phyloP scores from a whole-genome alignment of 1,140 invertebrate species.

The Conus betulinus region DNA sequence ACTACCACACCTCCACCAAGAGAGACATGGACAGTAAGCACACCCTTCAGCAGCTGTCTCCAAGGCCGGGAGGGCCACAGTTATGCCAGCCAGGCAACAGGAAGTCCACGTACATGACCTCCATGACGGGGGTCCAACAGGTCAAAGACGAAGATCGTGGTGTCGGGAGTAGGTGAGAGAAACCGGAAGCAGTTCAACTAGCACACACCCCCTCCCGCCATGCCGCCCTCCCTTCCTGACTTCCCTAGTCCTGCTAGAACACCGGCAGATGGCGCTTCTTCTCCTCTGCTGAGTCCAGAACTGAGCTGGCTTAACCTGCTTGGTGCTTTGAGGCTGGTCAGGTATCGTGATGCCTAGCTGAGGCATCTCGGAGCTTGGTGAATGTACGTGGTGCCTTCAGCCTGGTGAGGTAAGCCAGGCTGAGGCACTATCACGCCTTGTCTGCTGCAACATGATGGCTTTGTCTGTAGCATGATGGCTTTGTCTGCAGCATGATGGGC shows the following conservation, averaged over 20 bases:
- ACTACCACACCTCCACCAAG: not conserved
- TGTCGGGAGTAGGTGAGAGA: not conserved
- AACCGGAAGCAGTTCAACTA: slow-evolving; percentile 9
- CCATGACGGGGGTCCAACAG: not conserved
- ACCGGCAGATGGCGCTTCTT: not conserved
- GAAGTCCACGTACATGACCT: not conserved
- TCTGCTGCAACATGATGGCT: not conserved
- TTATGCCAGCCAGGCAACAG: not conserved
- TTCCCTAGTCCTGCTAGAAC: not conserved
- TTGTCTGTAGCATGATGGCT: no score
- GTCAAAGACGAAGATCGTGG: not conserved
- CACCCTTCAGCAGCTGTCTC: not conserved
- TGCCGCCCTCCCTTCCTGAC: not conserved
- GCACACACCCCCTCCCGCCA: not conserved
- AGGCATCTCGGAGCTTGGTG: no score
- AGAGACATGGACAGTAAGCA: not conserved
- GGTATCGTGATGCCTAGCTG: not conserved
- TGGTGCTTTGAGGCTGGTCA: not conserved
- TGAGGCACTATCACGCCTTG: no score
- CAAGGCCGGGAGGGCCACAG: not conserved
- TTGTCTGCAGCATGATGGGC: no score
- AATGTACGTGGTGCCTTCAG: no score
- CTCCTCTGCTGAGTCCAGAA: not conserved
- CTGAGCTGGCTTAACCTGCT: not conserved
- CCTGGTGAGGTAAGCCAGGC: no score